phyloP scores from a whole-genome alignment of 1,140 invertebrate species.

The Cheumatopsyche charites region DNA sequence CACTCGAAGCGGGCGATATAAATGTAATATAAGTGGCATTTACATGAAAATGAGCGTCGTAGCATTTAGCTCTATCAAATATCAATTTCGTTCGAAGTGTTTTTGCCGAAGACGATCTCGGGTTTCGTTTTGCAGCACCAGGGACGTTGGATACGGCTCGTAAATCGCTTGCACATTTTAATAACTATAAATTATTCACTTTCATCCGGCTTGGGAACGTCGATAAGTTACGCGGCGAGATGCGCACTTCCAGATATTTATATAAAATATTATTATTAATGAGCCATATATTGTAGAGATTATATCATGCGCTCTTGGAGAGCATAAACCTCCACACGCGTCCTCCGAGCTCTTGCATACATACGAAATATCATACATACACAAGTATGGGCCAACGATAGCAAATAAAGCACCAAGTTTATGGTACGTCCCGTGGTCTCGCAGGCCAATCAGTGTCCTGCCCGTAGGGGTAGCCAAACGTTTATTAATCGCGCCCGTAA shows the following conservation, averaged over 20 bases:
- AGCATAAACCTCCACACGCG: constrained; percentile 33
- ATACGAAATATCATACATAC: too few species aligned
- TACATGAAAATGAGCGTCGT: too few species aligned
- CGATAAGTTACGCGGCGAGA: constrained; percentile 29
- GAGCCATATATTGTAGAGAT: constrained; percentile 42
- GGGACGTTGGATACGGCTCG: constrained; percentile 1
- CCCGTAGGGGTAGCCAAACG: constrained; percentile 24
- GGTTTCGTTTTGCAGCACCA: too few species aligned
- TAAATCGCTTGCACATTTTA: constrained; percentile 37
- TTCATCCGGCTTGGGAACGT: constrained; percentile 29
- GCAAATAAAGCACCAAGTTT: constrained; percentile 43
- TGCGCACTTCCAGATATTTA: constrained; percentile 36
- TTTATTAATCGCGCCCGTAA: constrained; percentile 27
- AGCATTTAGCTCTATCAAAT: too few species aligned
- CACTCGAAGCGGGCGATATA: too few species aligned
- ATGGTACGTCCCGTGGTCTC: constrained; percentile 33
- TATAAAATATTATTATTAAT: constrained; percentile 44
- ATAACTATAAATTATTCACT: constrained; percentile 37
- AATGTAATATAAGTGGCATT: too few species aligned
- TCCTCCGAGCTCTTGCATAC: neutral
- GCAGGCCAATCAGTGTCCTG: constrained; percentile 34
- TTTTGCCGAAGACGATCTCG: too few species aligned
- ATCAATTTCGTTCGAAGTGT: too few species aligned
- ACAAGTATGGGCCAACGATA: neutral
- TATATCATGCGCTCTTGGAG: constrained; percentile 32